Conservation (phyloP, 2,113 vertebrate genomes). For the Collichthys lucidus region DNA sequence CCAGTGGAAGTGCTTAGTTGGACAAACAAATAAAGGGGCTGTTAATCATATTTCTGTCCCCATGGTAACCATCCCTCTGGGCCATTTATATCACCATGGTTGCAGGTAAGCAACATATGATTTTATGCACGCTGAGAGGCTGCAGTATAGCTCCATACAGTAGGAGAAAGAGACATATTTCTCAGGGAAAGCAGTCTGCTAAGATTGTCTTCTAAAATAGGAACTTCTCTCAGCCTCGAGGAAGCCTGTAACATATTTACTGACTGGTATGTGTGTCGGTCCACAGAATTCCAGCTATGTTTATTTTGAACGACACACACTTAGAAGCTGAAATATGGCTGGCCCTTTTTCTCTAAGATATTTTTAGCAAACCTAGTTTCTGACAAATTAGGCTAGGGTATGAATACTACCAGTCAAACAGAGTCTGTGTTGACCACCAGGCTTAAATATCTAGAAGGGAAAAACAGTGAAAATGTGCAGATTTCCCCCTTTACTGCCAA, state of each 20-base stretch:
- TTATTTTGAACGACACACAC: slow-evolving; percentile 69
- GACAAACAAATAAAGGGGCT: slow-evolving; percentile 67
- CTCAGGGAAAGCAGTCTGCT: slow-evolving; percentile 17
- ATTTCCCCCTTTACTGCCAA: not conserved
- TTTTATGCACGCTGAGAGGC: slow-evolving; percentile 35
- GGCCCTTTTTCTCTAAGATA: slow-evolving; percentile 52
- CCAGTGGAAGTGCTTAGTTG: slow-evolving; percentile 60
- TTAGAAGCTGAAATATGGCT: slow-evolving; percentile 55
- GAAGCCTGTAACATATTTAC: slow-evolving; percentile 48
- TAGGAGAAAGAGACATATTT: slow-evolving; percentile 31
- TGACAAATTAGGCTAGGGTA: slow-evolving; percentile 48
- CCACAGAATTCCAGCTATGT: slow-evolving; percentile 65
- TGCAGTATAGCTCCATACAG: slow-evolving; percentile 36
- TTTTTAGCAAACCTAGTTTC: slow-evolving; percentile 70
- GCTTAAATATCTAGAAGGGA: not conserved
- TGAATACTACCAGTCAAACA: slow-evolving; percentile 30
- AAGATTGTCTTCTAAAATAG: slow-evolving; percentile 69
- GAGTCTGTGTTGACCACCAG: slow-evolving; percentile 18
- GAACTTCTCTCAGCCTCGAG: slow-evolving; percentile 58
- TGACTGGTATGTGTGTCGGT: slow-evolving; percentile 44
- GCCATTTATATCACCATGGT: slow-evolving; percentile 51
- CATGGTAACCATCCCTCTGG: slow-evolving; percentile 64
- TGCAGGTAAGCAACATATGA: slow-evolving; percentile 66
- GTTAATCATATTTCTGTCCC: slow-evolving; percentile 72
- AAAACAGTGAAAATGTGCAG: slow-evolving; percentile 14